Conservation (phyloP, 2,888 invertebrate species). For the Beris morrisii region DNA sequence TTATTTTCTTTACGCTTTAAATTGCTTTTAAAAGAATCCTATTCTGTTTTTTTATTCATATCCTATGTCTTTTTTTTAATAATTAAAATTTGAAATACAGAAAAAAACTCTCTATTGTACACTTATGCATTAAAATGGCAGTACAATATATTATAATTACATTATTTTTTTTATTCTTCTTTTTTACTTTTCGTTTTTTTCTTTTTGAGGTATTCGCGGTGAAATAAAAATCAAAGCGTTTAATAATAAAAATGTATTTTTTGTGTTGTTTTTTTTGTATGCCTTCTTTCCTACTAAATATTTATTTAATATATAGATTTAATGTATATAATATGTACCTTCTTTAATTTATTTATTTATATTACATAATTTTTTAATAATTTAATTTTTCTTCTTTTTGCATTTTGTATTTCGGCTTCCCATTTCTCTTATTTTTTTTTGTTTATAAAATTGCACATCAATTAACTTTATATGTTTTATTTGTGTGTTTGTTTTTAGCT, state of each 20-base stretch:
- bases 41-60: too few species aligned
- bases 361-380: not conserved
- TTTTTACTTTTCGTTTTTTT: not conserved
- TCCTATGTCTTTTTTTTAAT: too few species aligned
- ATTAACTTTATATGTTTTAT: not conserved
- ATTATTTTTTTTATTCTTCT: too few species aligned
- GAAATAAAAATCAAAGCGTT: constrained; percentile 32
- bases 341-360: constrained; percentile 4
- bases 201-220: constrained; percentile 37
- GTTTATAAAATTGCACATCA: not conserved
- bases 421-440: not conserved
- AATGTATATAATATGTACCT: not conserved
- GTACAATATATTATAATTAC: too few species aligned
- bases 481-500: not conserved
- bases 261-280: constrained; percentile 11
- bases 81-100: too few species aligned
- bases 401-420: not conserved
- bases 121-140: too few species aligned
- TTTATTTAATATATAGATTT: not conserved
- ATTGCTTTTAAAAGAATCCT: too few species aligned
- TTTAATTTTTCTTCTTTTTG: constrained; percentile 3
- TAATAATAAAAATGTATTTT: constrained; percentile 13
- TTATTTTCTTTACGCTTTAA: too few species aligned
- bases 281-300: not conserved
- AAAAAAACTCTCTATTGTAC: too few species aligned